A percentile compares a stretch with the other conserved stretches of the same genome.
Evolutionary conservation across 2,888 invertebrate species (phyloP).

Genomic region (Drosophila macrothrix): DNA sequence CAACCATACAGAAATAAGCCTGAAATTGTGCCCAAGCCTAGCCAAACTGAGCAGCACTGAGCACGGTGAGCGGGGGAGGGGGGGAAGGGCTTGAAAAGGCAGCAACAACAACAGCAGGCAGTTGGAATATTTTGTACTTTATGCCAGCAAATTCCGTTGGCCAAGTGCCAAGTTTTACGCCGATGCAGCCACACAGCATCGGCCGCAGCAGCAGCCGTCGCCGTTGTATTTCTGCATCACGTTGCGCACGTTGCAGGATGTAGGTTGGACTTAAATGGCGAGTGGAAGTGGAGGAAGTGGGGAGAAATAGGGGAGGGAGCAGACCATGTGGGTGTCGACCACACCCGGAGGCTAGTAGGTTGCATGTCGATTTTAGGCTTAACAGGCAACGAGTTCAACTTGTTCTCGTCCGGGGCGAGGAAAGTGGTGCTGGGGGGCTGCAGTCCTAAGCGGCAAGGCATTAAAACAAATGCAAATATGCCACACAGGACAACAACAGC

Average conservation of each 20-base stretch:
- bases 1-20: slow-evolving; percentile 72
- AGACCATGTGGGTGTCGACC: slow-evolving; percentile 52
- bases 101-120: slow-evolving; percentile 28
- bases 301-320: not conserved
- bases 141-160: slow-evolving; percentile 76
- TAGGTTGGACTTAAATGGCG: slow-evolving; percentile 12
- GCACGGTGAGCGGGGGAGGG: not conserved
- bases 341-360: slow-evolving; percentile 66
- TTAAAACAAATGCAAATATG: slow-evolving; percentile 77
- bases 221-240: slow-evolving; percentile 33
- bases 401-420: slow-evolving; percentile 24
- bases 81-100: not conserved
- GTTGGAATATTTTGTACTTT: slow-evolving; percentile 77
- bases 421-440: not conserved
- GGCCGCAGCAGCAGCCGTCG: slow-evolving; percentile 29
- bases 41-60: slow-evolving; percentile 24
- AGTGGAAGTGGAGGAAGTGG: not conserved
- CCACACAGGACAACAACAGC: slow-evolving; percentile 52
- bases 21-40: slow-evolving; percentile 64
- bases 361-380: slow-evolving; percentile 78
- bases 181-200: slow-evolving; percentile 65
- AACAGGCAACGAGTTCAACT: slow-evolving; percentile 68
- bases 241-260: slow-evolving; percentile 31
- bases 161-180: slow-evolving; percentile 76
- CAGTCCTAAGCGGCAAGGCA: slow-evolving; percentile 58